These are phyloP conservation scores for Lagorchestes hirsutus DNA, from an alignment of 2,797 vertebrate genomes.

Conservation along the genomic window DNA sequence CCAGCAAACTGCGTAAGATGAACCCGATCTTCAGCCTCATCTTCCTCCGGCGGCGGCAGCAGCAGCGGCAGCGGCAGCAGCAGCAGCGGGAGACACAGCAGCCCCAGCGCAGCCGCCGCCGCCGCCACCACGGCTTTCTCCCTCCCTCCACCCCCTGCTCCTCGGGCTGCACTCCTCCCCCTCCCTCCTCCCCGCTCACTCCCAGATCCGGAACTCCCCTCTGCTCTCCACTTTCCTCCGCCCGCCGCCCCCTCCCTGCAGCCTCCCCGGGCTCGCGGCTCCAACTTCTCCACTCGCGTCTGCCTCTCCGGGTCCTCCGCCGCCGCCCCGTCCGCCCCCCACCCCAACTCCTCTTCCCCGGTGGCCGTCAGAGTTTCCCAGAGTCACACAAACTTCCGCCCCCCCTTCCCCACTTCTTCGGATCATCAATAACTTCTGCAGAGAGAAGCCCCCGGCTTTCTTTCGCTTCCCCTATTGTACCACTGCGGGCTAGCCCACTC, in stretches of 20 bases:
- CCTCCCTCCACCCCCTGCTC: conserved; percentile 9
- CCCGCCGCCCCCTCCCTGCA: conserved; percentile 22
- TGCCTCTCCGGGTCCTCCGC: not conserved
- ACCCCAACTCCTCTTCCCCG: not conserved
- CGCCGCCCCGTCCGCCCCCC: conserved; percentile 16
- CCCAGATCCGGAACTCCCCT: too few relatives aligned
- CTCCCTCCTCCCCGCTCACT: conserved; percentile 29
- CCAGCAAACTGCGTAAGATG: conserved; percentile 91
- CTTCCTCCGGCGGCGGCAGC: conserved; percentile 74
- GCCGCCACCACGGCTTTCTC: conserved; percentile 46
- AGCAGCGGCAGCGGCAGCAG: not conserved
- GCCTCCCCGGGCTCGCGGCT: not conserved
- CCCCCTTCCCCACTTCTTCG: too few relatives aligned
- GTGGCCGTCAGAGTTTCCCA: not conserved
- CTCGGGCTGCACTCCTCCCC: conserved; percentile 44
- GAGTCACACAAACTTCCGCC: conserved; percentile 18
- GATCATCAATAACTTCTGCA: not conserved
- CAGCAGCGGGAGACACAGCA: conserved; percentile 60
- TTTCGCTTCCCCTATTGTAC: not conserved
- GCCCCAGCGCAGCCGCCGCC: conserved; percentile 77
- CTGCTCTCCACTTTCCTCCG: conserved; percentile 52
- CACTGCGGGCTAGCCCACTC: not conserved
- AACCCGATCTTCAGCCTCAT: conserved; percentile 96
- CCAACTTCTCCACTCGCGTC: not conserved
- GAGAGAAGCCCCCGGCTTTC: not conserved